Percentiles rank a stretch among this genome's conserved stretches.
Conservation (phyloP, 1,140 invertebrate species). For the Rhagoletis zephyria region DNA sequence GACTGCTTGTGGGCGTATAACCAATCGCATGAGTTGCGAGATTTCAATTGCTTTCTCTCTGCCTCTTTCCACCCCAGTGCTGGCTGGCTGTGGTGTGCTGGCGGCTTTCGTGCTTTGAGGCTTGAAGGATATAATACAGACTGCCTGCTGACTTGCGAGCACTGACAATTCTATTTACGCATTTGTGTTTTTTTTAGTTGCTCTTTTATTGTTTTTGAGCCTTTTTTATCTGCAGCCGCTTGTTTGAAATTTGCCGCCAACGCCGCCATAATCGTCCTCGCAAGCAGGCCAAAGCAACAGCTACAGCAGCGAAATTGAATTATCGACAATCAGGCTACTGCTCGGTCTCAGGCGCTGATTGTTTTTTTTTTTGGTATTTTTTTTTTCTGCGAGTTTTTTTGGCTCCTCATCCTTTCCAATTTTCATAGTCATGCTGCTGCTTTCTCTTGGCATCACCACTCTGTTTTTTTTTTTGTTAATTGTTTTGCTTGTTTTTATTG, state of each 20-base stretch:
- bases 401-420: background rate
- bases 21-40: constrained; percentile 34
- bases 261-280: background rate
- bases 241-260: constrained; percentile 65
- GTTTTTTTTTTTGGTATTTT: constrained; percentile 59
- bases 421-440: constrained; percentile 14
- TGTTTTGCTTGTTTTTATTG: constrained; percentile 51
- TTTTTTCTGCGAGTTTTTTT: background rate
- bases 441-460: background rate
- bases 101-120: constrained; percentile 47
- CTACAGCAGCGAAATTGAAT: constrained; percentile 52
- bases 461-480: background rate
- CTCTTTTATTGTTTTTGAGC: background rate
- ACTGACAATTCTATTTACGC: constrained; percentile 19
- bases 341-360: constrained; percentile 65
- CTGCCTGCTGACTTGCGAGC: constrained; percentile 22
- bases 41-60: background rate
- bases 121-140: constrained; percentile 23
- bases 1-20: constrained; percentile 22
- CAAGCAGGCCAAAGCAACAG: constrained; percentile 60
- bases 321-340: constrained; percentile 72
- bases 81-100: background rate
- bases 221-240: constrained; percentile 10
- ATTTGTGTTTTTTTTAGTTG: constrained; percentile 57
- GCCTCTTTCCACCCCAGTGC: background rate